Percentiles rank a stretch among this genome's conserved stretches.
Conservation (phyloP, 1,140 invertebrate genomes). For the Eupristina koningsbergeri region DNA sequence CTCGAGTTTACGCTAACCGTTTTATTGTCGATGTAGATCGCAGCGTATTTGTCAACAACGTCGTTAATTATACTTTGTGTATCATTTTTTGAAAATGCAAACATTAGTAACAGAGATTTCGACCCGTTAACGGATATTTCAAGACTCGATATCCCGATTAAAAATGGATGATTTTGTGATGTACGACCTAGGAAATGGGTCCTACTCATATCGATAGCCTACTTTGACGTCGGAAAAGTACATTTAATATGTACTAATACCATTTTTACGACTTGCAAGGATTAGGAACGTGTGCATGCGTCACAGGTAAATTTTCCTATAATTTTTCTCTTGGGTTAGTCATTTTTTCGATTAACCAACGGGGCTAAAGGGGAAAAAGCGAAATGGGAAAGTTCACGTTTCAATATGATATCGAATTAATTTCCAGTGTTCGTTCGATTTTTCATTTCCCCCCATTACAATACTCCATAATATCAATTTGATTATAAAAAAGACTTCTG, state of each 20-base stretch:
- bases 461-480: too few species aligned
- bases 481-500: too few species aligned
- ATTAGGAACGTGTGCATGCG: background rate
- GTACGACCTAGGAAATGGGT: background rate
- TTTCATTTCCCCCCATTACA: too few species aligned
- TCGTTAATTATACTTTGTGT: conserved; percentile 32
- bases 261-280: conserved; percentile 34
- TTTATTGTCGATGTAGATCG: too few species aligned
- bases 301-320: background rate
- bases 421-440: too few species aligned
- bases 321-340: background rate
- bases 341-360: too few species aligned
- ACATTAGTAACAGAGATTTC: conserved; percentile 36
- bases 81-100: background rate
- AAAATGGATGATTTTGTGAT: conserved; percentile 31
- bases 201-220: too few species aligned
- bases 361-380: background rate
- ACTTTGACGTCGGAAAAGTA: background rate
- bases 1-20: too few species aligned
- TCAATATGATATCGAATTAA: background rate
- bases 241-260: background rate
- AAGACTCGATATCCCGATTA: background rate
- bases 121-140: background rate
- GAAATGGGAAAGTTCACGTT: conserved; percentile 23
- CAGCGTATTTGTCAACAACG: background rate